Percentiles rank a stretch among this genome's conserved stretches.
Conservation (phyloP, 2,888 invertebrate species). For the Platycheirus rosarum region DNA sequence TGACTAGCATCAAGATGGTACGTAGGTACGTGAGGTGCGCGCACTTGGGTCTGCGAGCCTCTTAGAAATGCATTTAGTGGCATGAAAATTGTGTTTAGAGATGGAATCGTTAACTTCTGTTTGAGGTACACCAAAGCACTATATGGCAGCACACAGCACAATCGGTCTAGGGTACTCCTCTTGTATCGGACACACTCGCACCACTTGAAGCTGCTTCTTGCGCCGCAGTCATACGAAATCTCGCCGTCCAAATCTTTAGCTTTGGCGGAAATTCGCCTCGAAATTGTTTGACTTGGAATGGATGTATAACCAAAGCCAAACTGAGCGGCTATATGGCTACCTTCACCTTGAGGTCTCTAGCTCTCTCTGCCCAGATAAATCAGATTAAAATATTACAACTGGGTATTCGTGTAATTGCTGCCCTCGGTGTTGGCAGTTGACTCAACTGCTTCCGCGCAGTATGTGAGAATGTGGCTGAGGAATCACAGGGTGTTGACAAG, state of each 20-base stretch:
- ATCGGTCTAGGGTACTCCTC: conserved; percentile 2
- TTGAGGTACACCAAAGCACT: conserved; percentile 23
- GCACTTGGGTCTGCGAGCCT: conserved; percentile 41
- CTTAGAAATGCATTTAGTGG: conserved; percentile 68
- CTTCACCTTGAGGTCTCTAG: no score
- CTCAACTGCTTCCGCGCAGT: conserved; percentile 12
- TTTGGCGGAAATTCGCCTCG: conserved; percentile 49
- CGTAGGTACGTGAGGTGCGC: conserved; percentile 71
- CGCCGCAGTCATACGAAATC: conserved; percentile 37
- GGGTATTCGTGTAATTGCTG: conserved; percentile 71
- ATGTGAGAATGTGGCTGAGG: conserved; percentile 16
- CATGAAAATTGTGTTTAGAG: conserved; percentile 70
- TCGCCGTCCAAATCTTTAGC: conserved; percentile 54
- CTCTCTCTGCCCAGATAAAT: conserved; percentile 53
- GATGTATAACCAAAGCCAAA: no score
- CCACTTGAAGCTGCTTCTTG: conserved; percentile 9
- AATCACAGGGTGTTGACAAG: conserved; percentile 68
- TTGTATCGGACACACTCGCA: conserved; percentile 32
- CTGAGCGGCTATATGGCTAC: not conserved
- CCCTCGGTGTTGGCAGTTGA: conserved; percentile 39
- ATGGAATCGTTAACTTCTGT: conserved; percentile 71
- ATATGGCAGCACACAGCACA: conserved; percentile 15
- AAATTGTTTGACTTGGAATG: conserved; percentile 24
- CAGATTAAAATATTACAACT: conserved; percentile 74
- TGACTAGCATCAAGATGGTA: conserved; percentile 71